These are phyloP conservation scores for Smutsia gigantea DNA, from an alignment of 2,797 vertebrate genomes.

Conservation along the genomic window DNA sequence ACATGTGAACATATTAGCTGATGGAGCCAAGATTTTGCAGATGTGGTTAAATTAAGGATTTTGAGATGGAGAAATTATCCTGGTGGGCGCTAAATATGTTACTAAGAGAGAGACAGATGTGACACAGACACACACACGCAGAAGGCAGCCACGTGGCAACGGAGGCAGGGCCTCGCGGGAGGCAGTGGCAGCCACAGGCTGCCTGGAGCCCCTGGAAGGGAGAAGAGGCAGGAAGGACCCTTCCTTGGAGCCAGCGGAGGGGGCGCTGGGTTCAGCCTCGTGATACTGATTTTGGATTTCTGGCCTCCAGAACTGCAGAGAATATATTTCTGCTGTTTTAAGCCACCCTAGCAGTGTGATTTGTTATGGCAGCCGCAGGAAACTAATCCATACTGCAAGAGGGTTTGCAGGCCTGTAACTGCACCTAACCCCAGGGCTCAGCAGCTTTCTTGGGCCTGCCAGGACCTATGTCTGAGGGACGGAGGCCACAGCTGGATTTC, in stretches of 20 bases:
- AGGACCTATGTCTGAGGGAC: neutral
- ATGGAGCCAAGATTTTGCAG: neutral
- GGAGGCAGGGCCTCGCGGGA: neutral
- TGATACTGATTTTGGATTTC: neutral
- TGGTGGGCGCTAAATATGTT: too few relatives aligned
- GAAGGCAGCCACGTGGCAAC: neutral
- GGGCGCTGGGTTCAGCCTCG: fast-evolving
- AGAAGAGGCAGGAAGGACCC: neutral
- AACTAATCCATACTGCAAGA: too few relatives aligned
- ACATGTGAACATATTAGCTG: neutral
- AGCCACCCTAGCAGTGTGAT: too few relatives aligned
- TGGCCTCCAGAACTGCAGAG: neutral
- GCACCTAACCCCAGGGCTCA: neutral
- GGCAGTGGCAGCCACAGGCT: fast-evolving
- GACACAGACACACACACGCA: too few relatives aligned
- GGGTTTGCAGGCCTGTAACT: neutral
- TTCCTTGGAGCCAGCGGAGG: neutral
- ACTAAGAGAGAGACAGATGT: neutral
- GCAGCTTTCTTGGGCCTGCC: neutral
- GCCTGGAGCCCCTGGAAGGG: neutral
- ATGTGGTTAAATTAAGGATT: neutral
- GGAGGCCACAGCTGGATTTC: neutral
- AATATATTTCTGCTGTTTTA: neutral
- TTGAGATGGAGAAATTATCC: neutral
- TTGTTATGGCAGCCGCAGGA: neutral